Percentiles rank a stretch among this genome's conserved stretches.
These are phyloP conservation scores for Actinopyga echinites DNA, from an alignment of 53 echinoderm and acorn worm species.

Conservation along the genomic window DNA sequence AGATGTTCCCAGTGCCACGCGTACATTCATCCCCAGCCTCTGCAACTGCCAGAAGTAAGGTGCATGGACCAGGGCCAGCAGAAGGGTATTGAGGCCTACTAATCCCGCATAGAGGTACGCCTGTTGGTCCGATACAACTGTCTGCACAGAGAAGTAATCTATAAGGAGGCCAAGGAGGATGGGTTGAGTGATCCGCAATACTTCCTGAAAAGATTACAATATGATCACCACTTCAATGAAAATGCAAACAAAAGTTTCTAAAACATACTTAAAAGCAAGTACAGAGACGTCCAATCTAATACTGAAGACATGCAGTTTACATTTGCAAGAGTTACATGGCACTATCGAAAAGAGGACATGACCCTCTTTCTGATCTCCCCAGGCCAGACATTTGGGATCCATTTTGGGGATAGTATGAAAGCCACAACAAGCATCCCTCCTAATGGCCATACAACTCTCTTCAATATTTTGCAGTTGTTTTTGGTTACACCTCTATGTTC, in stretches of 20 bases:
- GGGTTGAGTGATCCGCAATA: conserved; percentile 71
- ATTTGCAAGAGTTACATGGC: neutral
- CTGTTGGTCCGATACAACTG: conserved; percentile 1
- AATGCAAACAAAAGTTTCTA: too few species aligned
- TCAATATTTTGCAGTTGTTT: too few species aligned
- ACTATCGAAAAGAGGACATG: too few species aligned
- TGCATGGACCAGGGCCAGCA: conserved; percentile 71
- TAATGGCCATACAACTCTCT: too few species aligned
- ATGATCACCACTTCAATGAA: neutral
- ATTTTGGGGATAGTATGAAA: too few species aligned
- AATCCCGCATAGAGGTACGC: conserved; percentile 75
- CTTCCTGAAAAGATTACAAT: conserved; percentile 59
- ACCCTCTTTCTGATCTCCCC: too few species aligned
- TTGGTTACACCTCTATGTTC: too few species aligned
- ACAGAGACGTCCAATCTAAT: neutral
- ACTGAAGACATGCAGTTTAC: neutral
- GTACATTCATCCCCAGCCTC: conserved; percentile 69
- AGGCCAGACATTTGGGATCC: too few species aligned
- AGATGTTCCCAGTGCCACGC: conserved; percentile 76
- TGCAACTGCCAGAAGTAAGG: conserved; percentile 76
- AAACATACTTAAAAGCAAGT: neutral
- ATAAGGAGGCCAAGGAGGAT: conserved; percentile 73
- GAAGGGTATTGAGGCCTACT: conserved; percentile 58
- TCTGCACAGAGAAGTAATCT: conserved; percentile 66
- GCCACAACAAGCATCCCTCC: too few species aligned